Conservation (phyloP, 1,140 invertebrate genomes). For the Drosophila miranda region DNA sequence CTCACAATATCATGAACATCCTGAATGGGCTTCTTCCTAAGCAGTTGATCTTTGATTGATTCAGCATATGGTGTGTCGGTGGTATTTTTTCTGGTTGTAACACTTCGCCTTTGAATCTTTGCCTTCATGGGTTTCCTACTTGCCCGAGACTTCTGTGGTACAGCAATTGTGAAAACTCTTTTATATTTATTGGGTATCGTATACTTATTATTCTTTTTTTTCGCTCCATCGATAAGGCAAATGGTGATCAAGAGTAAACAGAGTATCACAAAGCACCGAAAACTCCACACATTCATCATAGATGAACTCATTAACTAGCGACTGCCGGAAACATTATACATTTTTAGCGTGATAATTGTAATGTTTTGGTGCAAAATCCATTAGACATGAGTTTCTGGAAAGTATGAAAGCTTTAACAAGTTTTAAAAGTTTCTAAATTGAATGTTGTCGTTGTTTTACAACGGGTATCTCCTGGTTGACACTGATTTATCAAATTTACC, state of each 20-base stretch:
- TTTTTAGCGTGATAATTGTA: slow-evolving; percentile 1
- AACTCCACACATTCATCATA: neutral
- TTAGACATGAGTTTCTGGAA: neutral
- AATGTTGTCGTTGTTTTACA: too few relatives aligned
- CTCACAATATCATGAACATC: slow-evolving; percentile 1
- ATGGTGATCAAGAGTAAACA: neutral
- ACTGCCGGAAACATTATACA: neutral
- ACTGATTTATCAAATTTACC: too few relatives aligned
- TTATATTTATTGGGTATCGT: neutral
- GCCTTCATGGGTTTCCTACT: too few relatives aligned
- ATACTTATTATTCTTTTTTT: neutral
- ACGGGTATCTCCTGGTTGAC: too few relatives aligned
- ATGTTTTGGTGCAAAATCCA: neutral
- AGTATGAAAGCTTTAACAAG: neutral
- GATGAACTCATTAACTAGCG: neutral
- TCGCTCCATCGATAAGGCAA: neutral
- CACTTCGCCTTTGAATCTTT: too few relatives aligned
- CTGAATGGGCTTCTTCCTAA: neutral
- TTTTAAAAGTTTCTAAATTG: neutral
- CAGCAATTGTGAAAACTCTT: neutral
- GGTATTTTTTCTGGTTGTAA: too few relatives aligned
- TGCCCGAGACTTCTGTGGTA: too few relatives aligned
- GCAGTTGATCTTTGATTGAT: too few relatives aligned
- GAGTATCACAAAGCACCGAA: neutral
- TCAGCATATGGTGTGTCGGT: too few relatives aligned